These are phyloP conservation scores for Aldrovandia affinis DNA, from an alignment of 2,797 vertebrate species.

Conservation along the genomic window DNA sequence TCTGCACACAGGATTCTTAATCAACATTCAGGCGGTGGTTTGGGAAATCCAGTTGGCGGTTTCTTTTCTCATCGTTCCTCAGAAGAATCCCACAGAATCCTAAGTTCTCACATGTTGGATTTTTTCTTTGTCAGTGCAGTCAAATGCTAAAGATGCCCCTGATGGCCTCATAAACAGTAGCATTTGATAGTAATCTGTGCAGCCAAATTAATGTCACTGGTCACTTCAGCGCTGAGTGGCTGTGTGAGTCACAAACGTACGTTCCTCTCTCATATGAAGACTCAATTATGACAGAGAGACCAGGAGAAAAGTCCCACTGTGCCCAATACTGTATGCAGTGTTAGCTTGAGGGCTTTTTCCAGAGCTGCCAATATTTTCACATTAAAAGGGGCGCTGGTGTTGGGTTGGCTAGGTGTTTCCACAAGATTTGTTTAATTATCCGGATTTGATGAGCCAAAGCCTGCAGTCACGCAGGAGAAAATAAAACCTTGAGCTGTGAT, in stretches of 20 bases:
- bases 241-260: background rate
- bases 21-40: background rate
- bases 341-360: background rate
- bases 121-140: too few species aligned
- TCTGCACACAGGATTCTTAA: background rate
- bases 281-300: background rate
- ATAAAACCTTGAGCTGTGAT: slow-evolving; percentile 26
- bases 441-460: slow-evolving; percentile 6
- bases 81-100: too few species aligned
- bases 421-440: slow-evolving; percentile 20
- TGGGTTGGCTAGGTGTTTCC: slow-evolving; percentile 1
- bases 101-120: too few species aligned
- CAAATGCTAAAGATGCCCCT: too few species aligned
- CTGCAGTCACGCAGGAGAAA: slow-evolving; percentile 22
- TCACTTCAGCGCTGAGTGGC: background rate
- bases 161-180: too few species aligned
- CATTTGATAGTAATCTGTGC: background rate
- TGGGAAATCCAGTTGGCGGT: background rate
- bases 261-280: background rate
- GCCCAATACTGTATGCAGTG: background rate
- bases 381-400: slow-evolving; percentile 15
- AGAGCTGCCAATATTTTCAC: background rate
- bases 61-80: too few species aligned
- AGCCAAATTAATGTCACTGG: background rate
- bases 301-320: background rate